phyloP scores from a whole-genome alignment of 2,113 vertebrate species.

The Nesospiza acunhae region DNA sequence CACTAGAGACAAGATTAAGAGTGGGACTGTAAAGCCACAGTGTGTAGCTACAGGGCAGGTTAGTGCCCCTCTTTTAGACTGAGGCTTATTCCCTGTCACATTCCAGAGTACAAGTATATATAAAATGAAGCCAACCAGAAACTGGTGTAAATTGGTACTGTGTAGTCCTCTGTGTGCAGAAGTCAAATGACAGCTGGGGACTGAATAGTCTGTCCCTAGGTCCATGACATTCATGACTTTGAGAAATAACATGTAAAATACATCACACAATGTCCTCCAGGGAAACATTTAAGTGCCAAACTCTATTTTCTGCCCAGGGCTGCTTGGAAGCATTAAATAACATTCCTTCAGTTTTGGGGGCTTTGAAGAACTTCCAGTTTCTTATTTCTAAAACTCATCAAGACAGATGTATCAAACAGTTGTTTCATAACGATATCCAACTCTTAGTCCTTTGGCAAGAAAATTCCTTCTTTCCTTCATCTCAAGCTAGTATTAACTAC shows the following conservation, averaged over 20 bases:
- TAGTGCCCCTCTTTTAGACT: neutral
- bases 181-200: neutral
- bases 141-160: neutral
- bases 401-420: conserved; percentile 54
- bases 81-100: neutral
- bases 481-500: conserved; percentile 55
- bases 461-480: conserved; percentile 32
- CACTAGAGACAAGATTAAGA: neutral
- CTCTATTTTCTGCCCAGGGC: neutral
- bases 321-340: conserved; percentile 7
- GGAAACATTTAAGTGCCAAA: neutral
- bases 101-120: neutral
- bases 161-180: neutral
- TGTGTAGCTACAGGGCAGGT: neutral
- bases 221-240: neutral
- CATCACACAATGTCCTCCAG: neutral
- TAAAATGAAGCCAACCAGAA: neutral
- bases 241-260: neutral
- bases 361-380: conserved; percentile 18
- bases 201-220: neutral
- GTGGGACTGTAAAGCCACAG: neutral
- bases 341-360: neutral
- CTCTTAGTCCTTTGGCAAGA: conserved; percentile 57
- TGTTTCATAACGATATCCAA: conserved; percentile 42
- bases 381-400: neutral